Conservation (phyloP, 2,888 invertebrate species). For the Podabrus alpinus region DNA sequence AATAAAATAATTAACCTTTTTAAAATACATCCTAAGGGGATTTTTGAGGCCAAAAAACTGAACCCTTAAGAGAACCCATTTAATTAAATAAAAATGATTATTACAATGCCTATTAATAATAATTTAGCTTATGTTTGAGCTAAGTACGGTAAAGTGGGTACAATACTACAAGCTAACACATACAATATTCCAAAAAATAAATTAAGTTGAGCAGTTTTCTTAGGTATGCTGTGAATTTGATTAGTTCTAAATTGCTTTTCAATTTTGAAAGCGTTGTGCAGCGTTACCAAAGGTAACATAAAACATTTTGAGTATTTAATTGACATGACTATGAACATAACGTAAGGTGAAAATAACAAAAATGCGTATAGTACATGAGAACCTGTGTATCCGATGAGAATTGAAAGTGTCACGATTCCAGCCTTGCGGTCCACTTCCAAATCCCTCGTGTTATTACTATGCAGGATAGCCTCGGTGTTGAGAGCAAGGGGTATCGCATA, state of each 20-base stretch:
- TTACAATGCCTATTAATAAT: neutral
- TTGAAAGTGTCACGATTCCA: conserved; percentile 94
- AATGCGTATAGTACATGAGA: conserved; percentile 90
- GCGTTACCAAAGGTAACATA: conserved; percentile 82
- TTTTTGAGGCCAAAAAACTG: neutral
- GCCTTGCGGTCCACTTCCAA: conserved; percentile 85
- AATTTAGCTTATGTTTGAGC: conserved; percentile 47
- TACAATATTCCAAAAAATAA: conserved; percentile 90
- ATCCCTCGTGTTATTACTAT: conserved; percentile 93
- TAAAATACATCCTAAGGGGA: neutral
- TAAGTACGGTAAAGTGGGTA: conserved; percentile 66
- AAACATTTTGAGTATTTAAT: conserved; percentile 88
- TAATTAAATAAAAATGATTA: neutral
- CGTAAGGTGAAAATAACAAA: conserved; percentile 88
- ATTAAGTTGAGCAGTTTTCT: conserved; percentile 88
- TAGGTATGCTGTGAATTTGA: conserved; percentile 80
- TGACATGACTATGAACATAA: conserved; percentile 83
- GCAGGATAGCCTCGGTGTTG: conserved; percentile 93
- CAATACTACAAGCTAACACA: conserved; percentile 79
- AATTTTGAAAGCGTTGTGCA: conserved; percentile 86
- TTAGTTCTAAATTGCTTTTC: conserved; percentile 85
- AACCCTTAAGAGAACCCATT: neutral
- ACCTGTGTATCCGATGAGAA: conserved; percentile 86
- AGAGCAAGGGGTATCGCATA: conserved; percentile 93
- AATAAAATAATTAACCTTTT: neutral